Evolutionary conservation across 2,113 vertebrate species (phyloP).

Genomic region (Pithys albifrons): DNA sequence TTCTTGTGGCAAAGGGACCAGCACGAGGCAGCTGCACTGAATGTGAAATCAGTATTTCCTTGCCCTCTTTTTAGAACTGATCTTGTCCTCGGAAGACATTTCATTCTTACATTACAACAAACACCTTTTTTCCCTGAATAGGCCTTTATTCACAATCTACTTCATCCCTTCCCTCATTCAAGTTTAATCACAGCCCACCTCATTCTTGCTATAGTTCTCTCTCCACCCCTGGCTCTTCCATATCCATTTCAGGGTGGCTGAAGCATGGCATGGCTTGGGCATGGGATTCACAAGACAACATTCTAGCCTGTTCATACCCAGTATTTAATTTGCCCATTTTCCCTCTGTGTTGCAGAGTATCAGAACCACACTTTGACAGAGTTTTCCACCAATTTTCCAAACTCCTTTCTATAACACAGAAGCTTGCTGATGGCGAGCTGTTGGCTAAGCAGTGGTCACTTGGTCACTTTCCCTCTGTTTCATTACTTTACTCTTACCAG

Average conservation of each 20-base stretch:
- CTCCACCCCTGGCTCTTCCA: not conserved
- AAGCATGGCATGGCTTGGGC: not conserved
- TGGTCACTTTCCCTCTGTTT: not conserved
- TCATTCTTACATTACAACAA: not conserved
- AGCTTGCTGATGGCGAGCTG: not conserved
- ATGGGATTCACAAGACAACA: not conserved
- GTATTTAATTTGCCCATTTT: not conserved
- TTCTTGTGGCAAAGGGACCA: not conserved
- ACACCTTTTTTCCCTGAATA: not conserved
- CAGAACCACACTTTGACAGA: not conserved
- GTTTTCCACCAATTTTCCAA: not conserved
- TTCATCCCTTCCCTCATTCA: not conserved
- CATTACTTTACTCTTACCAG: not conserved
- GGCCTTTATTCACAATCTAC: not conserved
- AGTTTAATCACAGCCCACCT: not conserved
- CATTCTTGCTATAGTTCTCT: not conserved
- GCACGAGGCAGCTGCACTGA: fast-evolving
- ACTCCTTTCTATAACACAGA: not conserved
- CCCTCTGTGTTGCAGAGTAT: not conserved
- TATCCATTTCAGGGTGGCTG: not conserved
- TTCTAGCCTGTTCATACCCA: not conserved
- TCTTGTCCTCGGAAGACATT: not conserved
- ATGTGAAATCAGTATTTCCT: not conserved
- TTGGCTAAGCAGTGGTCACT: not conserved
- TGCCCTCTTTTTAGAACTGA: not conserved